Conservation (phyloP, 2,113 vertebrate species). For the Equus przewalskii region DNA sequence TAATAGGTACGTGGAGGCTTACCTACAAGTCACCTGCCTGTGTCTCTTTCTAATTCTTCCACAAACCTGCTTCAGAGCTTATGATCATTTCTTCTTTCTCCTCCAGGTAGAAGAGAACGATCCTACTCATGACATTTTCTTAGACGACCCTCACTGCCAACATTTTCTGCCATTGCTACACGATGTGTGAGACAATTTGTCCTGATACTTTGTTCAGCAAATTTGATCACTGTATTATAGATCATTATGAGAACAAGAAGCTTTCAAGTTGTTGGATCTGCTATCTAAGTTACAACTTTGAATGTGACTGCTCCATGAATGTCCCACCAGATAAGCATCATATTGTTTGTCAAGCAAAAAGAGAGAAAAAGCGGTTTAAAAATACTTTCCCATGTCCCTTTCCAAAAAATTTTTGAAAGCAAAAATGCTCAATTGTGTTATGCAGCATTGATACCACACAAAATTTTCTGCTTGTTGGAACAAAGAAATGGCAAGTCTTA, state of each 20-base stretch:
- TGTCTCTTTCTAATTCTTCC: not conserved
- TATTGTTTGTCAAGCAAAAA: not conserved
- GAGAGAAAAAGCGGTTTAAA: not conserved
- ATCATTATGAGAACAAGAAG: not conserved
- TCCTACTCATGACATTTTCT: not conserved
- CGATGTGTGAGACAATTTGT: not conserved
- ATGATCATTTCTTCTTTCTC: not conserved
- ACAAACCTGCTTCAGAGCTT: not conserved
- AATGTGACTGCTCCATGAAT: not conserved
- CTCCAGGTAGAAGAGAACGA: not conserved
- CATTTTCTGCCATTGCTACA: not conserved
- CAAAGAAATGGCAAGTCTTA: not conserved
- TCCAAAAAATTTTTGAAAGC: not conserved
- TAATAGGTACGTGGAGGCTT: not conserved
- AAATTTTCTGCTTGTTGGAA: not conserved
- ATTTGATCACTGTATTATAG: not conserved
- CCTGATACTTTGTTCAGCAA: not conserved
- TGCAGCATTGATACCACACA: not conserved
- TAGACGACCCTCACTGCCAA: not conserved
- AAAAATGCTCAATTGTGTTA: conserved; percentile 1
- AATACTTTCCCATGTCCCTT: not conserved
- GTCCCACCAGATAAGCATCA: not conserved
- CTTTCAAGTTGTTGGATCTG: not conserved
- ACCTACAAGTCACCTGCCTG: not conserved
- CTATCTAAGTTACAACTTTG: not conserved